Percentiles rank a stretch among this genome's conserved stretches.
These are phyloP conservation scores for Cotesia typhae DNA, from an alignment of 1,140 invertebrate genomes.

Conservation along the genomic window DNA sequence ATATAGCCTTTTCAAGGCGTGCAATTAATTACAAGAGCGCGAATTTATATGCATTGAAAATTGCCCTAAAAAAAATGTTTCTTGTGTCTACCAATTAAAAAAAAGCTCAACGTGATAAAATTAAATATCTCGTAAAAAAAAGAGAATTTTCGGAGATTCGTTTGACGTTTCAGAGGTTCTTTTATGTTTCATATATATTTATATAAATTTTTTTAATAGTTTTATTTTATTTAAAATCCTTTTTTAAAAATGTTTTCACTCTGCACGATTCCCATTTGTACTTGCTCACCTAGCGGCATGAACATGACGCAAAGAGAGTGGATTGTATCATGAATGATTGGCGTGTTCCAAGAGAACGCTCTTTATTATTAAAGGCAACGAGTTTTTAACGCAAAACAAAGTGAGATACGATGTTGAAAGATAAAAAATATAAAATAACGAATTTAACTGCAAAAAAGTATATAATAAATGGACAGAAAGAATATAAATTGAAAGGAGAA, in stretches of 20 bases:
- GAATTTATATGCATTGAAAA: too few species aligned
- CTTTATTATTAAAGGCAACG: slow-evolving; percentile 21
- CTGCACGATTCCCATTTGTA: background rate
- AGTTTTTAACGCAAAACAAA: slow-evolving; percentile 11
- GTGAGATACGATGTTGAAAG: slow-evolving; percentile 5
- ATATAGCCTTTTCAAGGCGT: background rate
- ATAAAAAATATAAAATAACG: slow-evolving; percentile 14
- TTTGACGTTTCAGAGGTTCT: too few species aligned
- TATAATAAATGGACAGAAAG: slow-evolving; percentile 29
- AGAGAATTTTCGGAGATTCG: too few species aligned
- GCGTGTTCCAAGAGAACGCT: slow-evolving; percentile 16
- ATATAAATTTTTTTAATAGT: too few species aligned
- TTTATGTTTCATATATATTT: too few species aligned
- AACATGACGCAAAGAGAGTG: slow-evolving; percentile 37
- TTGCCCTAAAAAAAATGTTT: background rate
- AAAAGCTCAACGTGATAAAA: background rate
- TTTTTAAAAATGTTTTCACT: too few species aligned
- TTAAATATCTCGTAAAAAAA: too few species aligned
- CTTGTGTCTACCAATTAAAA: too few species aligned
- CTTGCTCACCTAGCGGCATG: background rate
- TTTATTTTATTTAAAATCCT: too few species aligned
- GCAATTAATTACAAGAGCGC: too few species aligned
- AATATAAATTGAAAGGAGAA: slow-evolving; percentile 20
- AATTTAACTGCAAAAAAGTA: slow-evolving; percentile 11
- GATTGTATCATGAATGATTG: slow-evolving; percentile 31